Conservation (phyloP, 2,113 vertebrate genomes). For the Cervus canadensis region DNA sequence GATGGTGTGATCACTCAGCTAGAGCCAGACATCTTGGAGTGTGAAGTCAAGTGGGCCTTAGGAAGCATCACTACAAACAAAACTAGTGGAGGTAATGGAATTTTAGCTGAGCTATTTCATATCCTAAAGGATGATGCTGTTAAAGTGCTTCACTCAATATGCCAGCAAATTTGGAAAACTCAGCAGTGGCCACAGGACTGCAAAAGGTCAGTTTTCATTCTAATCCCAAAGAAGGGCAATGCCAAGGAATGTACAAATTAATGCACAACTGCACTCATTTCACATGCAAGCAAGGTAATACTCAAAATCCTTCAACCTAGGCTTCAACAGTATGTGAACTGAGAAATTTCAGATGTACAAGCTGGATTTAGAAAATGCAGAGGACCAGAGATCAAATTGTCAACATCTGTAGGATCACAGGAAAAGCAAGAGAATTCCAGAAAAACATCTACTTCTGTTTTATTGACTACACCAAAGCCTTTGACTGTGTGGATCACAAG, state of each 20-base stretch:
- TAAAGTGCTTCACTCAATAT: not conserved
- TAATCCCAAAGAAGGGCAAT: not conserved
- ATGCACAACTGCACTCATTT: not conserved
- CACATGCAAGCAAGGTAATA: not conserved
- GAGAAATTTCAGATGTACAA: not conserved
- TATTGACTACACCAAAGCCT: not conserved
- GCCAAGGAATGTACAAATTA: not conserved
- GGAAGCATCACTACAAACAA: not conserved
- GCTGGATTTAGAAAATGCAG: not conserved
- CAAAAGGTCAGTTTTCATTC: not conserved
- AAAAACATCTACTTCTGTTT: not conserved
- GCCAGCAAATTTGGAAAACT: not conserved
- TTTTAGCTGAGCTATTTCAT: not conserved
- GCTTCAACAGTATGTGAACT: not conserved
- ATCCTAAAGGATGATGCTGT: not conserved
- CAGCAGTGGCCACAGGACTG: not conserved
- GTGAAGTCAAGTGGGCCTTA: not conserved
- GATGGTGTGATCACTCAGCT: not conserved
- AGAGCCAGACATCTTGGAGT: not conserved
- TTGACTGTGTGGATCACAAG: not conserved
- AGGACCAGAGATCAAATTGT: not conserved
- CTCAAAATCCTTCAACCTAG: not conserved
- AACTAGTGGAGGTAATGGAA: not conserved
- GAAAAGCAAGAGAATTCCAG: not conserved
- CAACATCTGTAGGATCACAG: not conserved